Base-by-base conservation (phyloP, 2,797 vertebrate species). In the Falco peregrinus region DNA sequence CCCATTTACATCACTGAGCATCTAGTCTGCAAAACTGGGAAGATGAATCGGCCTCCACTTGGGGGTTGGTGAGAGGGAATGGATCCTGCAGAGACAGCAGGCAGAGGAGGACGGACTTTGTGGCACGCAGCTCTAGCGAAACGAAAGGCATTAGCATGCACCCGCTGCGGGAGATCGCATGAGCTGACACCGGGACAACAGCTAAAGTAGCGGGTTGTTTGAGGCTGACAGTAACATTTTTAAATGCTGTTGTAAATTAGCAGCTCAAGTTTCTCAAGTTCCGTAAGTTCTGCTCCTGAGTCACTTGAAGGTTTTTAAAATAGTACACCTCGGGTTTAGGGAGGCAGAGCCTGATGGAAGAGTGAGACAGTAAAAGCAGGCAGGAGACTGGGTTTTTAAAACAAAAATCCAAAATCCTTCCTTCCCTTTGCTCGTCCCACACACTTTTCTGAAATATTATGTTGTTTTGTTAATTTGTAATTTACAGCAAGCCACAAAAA, bases 361-460 rank as follows among this genome's bases (percentile, higher is more conserved):
- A 65, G 10, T 8, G 31, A 81, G 65, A 56, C 57, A 81, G 37
- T 22, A 48, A 80, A 88, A 89, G 39, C 39, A 81, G 54, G 6
- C 57, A 84, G 65, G 65, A 77, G 64, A 16, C 25, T 22, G 51
- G 12, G 35, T 48, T 68, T 89, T 81, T 57, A 39, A 94, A 93
- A 51, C 18, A 89, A 91, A 71, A 54, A 67, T 31, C 48, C 6
- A 56, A 76, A 79, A 59, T 37, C 26, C 35, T 90, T 88, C 75
- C 26, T 76, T 57, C 43, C 35, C 48, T 89, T 69, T 78, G 33
- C 41, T 89, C 69, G 67, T 59, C 82, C 73, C 79, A 76, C 61
- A 48, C 41, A 39, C 15, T 93, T 80, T 93, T 95, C 84, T 92
- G 81, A 95, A 94, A 92, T 83, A 87, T 59, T 83, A 51, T 41